Base-by-base conservation (phyloP, 2,888 invertebrate species). In the Ashinkailepas kermadecensis region DNA sequence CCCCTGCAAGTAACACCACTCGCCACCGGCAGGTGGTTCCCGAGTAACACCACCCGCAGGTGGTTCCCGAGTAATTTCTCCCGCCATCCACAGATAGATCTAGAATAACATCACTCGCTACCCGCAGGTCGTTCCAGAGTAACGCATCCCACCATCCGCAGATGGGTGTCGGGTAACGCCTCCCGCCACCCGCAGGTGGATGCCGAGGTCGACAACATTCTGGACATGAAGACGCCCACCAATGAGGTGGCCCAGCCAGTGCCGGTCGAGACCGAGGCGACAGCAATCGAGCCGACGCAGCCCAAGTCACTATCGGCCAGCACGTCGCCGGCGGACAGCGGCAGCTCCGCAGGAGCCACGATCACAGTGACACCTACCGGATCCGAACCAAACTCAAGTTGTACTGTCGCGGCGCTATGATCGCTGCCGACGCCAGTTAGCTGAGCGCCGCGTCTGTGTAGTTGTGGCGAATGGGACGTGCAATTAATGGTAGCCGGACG, bases 141-240 rank as follows among this genome's bases (percentile, higher is more conserved):
- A 39, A 39, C 39, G 39, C 2, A 39, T 39, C 39, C 39, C 39
- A 39, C 39, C 39, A 39, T 39, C 39, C 39, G 39, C 39, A 39
- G 39, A 4, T 39, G 39, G 39, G 4, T 39, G 39, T 4, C 39
- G 39, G 11, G 56, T 10, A 2, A n/a, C 57, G 25, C 11, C n/a
- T 21, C 6, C 23, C n/a, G 57, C 8, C 78, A 79, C 58, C 11
- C 58, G 58, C 58, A 79, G 23, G 58, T 58, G 8, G 78, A 79
- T 15, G 15, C 78, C 0, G 79, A 79, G 23, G 8, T n/a, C 15
- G 79, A 79, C 79, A 79, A 59, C 59, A 79, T 79, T 25, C 79
- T 79, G 58, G 79, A 79, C 79, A 57, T 79, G 79, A 79, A 79
- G 25, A 79, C 79, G n/a, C 79, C 79, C 9, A 79, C 79, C 7